Evolutionary conservation across 2,888 invertebrate genomes (phyloP), one percentile per base, ranked within the genome.

Genomic region (Hirtodrosophila alboralis): DNA sequence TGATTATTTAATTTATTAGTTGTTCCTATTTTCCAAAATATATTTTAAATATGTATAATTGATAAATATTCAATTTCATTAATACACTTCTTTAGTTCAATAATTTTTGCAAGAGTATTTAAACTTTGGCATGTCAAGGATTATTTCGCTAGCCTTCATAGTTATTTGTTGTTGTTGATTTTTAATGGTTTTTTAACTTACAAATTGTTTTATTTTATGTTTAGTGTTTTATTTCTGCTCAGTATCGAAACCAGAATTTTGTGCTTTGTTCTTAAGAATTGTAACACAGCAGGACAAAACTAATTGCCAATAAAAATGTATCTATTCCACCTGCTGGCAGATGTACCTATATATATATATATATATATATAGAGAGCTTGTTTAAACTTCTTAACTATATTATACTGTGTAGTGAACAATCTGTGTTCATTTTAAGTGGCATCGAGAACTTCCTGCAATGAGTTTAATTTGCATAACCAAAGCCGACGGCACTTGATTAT

Each of bases 401-500:
- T 14, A 13, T 14, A 34, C 23, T 12, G 8, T n/a, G 21, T 21
- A n/a, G 6, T 16, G 47, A 21, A 30, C 45, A 51, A 54, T 51
- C 52, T 10, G 38, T 2, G 3, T 10, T 12, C 21, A 36, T 9
- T 12, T 9, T n/a, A 36, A 18, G 2, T 18, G 18, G 5, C 4
- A 16, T 30, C 10, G 14, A 33, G 34, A 8, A 16, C 43, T 48
- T 56, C 44, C 62, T 48, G 38, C 6, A 28, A 4, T n/a, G 23
- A 30, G 12, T 45, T n/a, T 9, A n/a, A 67, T 71, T 68, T 72
- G 68, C 72, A 71, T 71, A 47, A 4, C 14, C 41, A 5, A 28
- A 28, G 27, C 5, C 6, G 7, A 16, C 16, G 21, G 12, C 10
- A 21, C 41, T 49, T 40, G 13, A 2, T 30, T 36, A 48, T 75